Evolutionary conservation across 1,140 invertebrate species (phyloP).

Genomic region (Centruroides vittatus): DNA sequence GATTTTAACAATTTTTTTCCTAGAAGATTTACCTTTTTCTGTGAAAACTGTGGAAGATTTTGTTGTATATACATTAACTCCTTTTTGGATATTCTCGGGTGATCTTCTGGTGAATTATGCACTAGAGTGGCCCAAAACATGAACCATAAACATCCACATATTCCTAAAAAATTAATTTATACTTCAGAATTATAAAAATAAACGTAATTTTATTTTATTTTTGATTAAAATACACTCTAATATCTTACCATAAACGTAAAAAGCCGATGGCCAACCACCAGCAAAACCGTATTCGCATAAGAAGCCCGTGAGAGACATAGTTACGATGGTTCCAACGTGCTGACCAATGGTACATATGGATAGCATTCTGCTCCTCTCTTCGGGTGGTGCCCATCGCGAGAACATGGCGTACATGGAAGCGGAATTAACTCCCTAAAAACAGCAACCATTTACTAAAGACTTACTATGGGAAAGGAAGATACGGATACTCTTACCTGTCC

Average conservation of each 20-base stretch:
- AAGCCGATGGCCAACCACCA: constrained; percentile 18
- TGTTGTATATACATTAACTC: constrained; percentile 71
- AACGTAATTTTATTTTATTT: too few relatives aligned
- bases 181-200: too few relatives aligned
- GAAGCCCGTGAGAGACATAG: constrained; percentile 13
- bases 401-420: constrained; percentile 17
- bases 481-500: constrained; percentile 6
- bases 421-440: constrained; percentile 12
- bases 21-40: neutral
- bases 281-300: constrained; percentile 8
- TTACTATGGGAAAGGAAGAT: neutral
- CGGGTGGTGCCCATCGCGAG: constrained; percentile 14
- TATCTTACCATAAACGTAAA: constrained; percentile 17
- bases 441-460: neutral
- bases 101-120: constrained; percentile 67
- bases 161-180: neutral
- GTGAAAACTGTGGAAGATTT: constrained; percentile 3
- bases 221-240: too few relatives aligned
- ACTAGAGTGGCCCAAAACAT: constrained; percentile 68
- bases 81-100: constrained; percentile 65
- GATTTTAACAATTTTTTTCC: neutral
- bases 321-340: constrained; percentile 18
- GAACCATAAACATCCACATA: constrained; percentile 40
- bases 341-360: constrained; percentile 16
- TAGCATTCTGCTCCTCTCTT: constrained; percentile 16